Base-by-base conservation (phyloP, 64 coral and sea anemone species). In the Montipora foliosa region DNA sequence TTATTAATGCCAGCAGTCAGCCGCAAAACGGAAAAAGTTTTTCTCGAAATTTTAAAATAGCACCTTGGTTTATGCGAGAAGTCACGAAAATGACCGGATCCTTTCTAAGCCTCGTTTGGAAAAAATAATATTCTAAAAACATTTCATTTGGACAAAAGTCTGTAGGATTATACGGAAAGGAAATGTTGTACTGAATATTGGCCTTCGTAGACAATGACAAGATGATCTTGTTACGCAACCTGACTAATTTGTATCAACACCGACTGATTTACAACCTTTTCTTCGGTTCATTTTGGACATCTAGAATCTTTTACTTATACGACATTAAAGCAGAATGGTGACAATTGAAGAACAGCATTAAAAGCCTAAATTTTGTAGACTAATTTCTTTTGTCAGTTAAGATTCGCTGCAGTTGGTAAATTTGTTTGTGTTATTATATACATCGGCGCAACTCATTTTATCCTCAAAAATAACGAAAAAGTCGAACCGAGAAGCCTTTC, bases 21-120 rank as follows among this genome's bases (percentile, higher is more conserved):
- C 82, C 82, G 66, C 82, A 86, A 86, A 44, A 86, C 82, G 82
- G 82, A 86, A 86, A 86, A 84, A 47, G n/a, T 8, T 51, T 50
- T 70, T 16, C 17, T 86, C 17, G 46, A 86, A 21, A 24, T 49
- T 16, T 22, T 49, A 86, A 71, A 68, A 84, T 49, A 86, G 45
- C 46, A 71, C 48, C 19, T 19, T 45, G 60, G 44, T 2, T 8
- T 51, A 72, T 49, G 45, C 47, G 82, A 7, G 20, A n/a, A 24
- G 82, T 86, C 82, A 86, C 82, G 82, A 71, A 86, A 86, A 19
- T 15, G 8, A 68, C 19, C 20, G 11, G 48, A 1, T 45, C 19
- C 47, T 67, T 13, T 4, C 58, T 2, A 22, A 24, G 47, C 19
- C 5, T 78, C 44, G 11, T 12, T 5, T 49, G 15, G 76, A 49